Evolutionary conservation across 2,888 invertebrate genomes (phyloP).

Genomic region (Artemia sp.): DNA sequence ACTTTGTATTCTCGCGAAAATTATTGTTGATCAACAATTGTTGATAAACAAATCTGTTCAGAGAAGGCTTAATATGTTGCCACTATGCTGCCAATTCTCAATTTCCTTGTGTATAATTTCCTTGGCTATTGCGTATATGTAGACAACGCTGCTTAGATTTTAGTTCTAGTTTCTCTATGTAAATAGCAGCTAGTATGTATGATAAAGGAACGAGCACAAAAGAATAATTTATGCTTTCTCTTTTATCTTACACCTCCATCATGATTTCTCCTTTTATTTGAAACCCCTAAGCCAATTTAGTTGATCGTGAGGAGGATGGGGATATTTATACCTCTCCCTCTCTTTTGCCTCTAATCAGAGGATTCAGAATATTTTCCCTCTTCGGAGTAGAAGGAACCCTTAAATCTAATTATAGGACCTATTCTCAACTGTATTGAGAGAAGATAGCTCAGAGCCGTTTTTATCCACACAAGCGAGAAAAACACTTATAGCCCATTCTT

Average conservation of each 20-base stretch:
- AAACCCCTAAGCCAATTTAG: conserved; percentile 13
- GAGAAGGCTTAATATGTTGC: no score
- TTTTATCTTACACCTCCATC: conserved; percentile 8
- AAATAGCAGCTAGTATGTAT: no score
- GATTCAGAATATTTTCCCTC: conserved; percentile 15
- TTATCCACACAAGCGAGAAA: conserved; percentile 1
- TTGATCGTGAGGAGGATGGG: not conserved
- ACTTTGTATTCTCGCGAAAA: no score
- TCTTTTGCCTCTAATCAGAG: conserved; percentile 9
- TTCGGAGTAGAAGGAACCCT: not conserved
- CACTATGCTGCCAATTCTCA: no score
- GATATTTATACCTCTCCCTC: no score
- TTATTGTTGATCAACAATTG: no score
- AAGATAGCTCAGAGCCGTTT: not conserved
- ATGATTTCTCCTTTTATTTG: not conserved
- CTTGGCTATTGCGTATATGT: no score
- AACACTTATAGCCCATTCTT: conserved; percentile 3
- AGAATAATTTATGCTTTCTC: not conserved
- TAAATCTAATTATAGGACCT: conserved; percentile 5
- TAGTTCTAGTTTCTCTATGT: no score
- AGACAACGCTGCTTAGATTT: no score
- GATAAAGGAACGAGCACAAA: no score
- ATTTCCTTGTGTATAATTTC: no score
- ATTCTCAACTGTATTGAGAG: not conserved
- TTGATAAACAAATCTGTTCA: no score